Conservation (phyloP, 2,888 invertebrate genomes). For the Trachelus stipa region DNA sequence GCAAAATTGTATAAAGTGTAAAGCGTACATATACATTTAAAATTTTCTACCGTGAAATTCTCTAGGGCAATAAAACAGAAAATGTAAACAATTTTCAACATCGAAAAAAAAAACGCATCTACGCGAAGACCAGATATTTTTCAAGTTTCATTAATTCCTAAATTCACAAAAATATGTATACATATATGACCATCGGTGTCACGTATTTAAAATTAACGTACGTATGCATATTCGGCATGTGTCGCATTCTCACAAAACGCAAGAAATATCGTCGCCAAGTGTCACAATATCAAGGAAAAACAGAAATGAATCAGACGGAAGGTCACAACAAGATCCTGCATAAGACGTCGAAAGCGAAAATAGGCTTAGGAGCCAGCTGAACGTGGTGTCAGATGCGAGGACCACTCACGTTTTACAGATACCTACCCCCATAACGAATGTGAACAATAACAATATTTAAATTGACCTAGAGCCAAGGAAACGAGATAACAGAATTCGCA, state of each 20-base stretch:
- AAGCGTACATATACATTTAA: no score
- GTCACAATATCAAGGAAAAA: neutral
- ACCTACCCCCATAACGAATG: neutral
- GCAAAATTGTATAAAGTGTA: no score
- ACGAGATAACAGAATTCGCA: neutral
- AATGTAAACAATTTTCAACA: neutral
- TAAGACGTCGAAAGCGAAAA: neutral
- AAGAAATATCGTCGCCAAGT: neutral
- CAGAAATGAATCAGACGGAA: neutral
- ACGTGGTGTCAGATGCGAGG: slow-evolving; percentile 1
- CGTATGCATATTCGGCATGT: neutral
- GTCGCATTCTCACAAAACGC: neutral
- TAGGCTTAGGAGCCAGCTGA: slow-evolving; percentile 11
- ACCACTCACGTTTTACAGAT: neutral
- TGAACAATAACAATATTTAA: neutral
- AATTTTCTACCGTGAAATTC: neutral
- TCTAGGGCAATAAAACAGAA: neutral
- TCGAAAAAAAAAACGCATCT: neutral
- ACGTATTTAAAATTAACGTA: neutral
- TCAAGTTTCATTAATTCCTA: neutral
- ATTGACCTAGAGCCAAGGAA: neutral
- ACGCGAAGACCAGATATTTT: neutral
- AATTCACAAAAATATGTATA: neutral
- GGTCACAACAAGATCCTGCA: neutral
- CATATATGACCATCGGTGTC: neutral